Conservation (phyloP, 2,797 vertebrate species). For the Hemitrygon akajei region DNA sequence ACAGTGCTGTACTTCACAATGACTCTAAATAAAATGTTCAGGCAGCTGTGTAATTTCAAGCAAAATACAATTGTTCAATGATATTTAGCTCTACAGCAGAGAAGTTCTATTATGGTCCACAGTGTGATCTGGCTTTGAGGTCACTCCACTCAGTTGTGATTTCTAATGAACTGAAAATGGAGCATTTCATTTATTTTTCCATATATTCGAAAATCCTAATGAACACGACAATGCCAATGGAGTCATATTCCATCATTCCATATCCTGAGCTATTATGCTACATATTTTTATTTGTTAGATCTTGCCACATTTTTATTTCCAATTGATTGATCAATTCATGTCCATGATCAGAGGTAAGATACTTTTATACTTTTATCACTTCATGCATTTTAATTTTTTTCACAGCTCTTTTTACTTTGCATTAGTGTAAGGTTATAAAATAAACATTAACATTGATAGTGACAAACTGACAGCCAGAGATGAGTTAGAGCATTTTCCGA, state of each 20-base stretch:
- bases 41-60: background rate
- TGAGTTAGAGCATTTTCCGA: background rate
- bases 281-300: background rate
- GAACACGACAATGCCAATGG: background rate
- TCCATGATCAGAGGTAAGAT: background rate
- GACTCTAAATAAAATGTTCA: background rate
- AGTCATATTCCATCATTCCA: background rate
- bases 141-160: background rate
- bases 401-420: no score
- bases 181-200: background rate
- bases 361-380: background rate
- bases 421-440: background rate
- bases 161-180: background rate
- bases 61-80: background rate
- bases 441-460: constrained; percentile 1
- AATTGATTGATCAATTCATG: background rate
- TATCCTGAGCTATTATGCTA: background rate
- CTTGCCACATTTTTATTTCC: background rate
- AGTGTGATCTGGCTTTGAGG: background rate
- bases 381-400: background rate
- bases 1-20: no score
- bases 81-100: background rate
- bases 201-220: background rate
- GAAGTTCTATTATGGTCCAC: background rate
- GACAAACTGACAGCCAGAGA: background rate